These are phyloP conservation scores for Enteromius viviparus DNA, from an alignment of 2,797 vertebrate genomes.

Conservation along the genomic window DNA sequence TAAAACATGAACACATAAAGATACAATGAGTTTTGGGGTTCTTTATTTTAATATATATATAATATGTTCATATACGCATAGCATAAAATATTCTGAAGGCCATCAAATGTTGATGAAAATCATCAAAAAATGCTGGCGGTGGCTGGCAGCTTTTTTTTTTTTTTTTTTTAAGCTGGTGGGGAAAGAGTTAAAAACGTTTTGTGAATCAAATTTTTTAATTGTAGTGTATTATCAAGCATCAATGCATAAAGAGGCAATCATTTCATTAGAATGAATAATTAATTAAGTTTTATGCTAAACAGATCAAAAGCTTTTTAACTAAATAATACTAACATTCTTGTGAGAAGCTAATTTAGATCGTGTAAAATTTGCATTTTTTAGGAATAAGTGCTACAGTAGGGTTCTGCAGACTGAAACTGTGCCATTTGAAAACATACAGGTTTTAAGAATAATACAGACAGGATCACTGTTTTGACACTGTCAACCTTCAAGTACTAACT, in stretches of 20 bases:
- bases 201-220: not conserved
- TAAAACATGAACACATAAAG: no score
- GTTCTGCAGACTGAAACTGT: not conserved
- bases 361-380: not conserved
- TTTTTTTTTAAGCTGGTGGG: no score
- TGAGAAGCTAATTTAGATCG: not conserved
- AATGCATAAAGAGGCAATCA: not conserved
- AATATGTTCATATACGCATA: no score
- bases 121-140: no score
- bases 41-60: no score
- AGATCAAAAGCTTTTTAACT: not conserved
- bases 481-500: not conserved
- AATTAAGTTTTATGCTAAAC: not conserved
- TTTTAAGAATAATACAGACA: not conserved
- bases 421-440: not conserved
- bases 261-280: not conserved
- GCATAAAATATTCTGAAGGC: no score
- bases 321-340: not conserved
- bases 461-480: not conserved
- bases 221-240: not conserved
- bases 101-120: no score
- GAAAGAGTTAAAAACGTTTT: no score
- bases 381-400: not conserved
- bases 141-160: no score
- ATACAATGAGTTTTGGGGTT: no score